phyloP scores from a whole-genome alignment of 2,888 invertebrate species.

The Himalopsyche japonica region DNA sequence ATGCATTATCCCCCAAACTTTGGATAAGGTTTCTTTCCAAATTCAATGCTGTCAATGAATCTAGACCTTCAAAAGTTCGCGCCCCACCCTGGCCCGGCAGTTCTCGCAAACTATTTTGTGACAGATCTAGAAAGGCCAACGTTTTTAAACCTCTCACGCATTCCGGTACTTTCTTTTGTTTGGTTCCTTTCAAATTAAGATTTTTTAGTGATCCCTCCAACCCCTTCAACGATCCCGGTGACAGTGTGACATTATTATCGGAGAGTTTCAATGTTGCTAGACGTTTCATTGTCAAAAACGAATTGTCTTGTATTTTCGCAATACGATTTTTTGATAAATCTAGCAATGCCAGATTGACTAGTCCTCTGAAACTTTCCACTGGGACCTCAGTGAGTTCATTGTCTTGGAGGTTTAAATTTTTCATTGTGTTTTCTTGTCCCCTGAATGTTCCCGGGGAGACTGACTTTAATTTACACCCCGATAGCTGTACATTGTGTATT shows the following conservation, averaged over 20 bases:
- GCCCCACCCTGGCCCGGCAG: slow-evolving; percentile 72
- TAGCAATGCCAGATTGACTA: slow-evolving; percentile 74
- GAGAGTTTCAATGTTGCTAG: slow-evolving; percentile 82
- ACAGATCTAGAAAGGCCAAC: slow-evolving; percentile 85
- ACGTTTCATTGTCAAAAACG: slow-evolving; percentile 73
- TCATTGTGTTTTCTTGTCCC: slow-evolving; percentile 79
- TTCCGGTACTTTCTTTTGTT: slow-evolving; percentile 77
- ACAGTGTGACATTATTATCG: slow-evolving; percentile 82
- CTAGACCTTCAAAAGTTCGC: slow-evolving; percentile 74
- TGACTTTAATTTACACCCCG: slow-evolving; percentile 75
- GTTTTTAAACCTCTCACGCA: slow-evolving; percentile 76
- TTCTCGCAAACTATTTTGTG: slow-evolving; percentile 84
- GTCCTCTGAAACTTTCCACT: slow-evolving; percentile 67
- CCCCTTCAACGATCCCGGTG: slow-evolving; percentile 72
- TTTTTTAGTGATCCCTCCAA: slow-evolving; percentile 83
- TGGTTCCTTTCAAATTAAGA: slow-evolving; percentile 85
- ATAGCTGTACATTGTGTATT: slow-evolving; percentile 82
- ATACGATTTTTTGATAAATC: slow-evolving; percentile 86
- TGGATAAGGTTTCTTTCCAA: slow-evolving; percentile 87
- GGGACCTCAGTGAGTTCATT: slow-evolving; percentile 81
- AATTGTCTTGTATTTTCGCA: slow-evolving; percentile 69
- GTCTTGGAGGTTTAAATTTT: slow-evolving; percentile 84
- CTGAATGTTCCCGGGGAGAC: slow-evolving; percentile 76
- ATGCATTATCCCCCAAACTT: slow-evolving; percentile 73
- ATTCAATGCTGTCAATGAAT: slow-evolving; percentile 83